Evolutionary conservation across 2,888 invertebrate species (phyloP), one percentile per base, ranked within the genome.

Genomic region (Clitarchus hookeri): DNA sequence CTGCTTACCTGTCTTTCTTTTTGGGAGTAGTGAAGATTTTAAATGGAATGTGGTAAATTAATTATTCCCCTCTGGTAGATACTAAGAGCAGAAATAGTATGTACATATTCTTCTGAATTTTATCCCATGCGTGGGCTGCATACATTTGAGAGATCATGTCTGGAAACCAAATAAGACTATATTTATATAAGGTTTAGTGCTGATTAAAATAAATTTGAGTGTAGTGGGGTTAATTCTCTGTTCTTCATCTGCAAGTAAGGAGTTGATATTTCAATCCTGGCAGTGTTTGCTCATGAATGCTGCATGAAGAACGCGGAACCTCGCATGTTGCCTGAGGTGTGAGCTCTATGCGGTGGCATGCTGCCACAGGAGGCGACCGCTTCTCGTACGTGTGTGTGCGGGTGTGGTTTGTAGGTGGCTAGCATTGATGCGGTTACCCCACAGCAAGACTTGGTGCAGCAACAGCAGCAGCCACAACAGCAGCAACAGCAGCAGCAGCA

Each of bases 391-490:
- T 65, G 65, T 65, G 65, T 65, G 65, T 65, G 65, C 65, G 65
- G 13, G 65, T 65, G 65, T 65, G 65, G 65, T 65, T 65, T 65
- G 65, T 65, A 65, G 65, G 65, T 65, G 65, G 65, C 65, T 65
- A 65, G 65, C 65, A 65, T 65, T 65, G 65, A 65, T 23, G n/a
- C 65, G 19, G n/a, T 23, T 19, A 23, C 65, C 16, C 65, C 65
- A 19, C 65, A 65, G 65, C 65, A 65, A 65, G 65, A 65, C 19
- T 65, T 65, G 48, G 88, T 89, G 27, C 89, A 44, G 87, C 87
- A 26, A 87, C 88, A 77, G 87, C 88, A 83, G 86, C 84, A 11
- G 87, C 88, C 80, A 86, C 84, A 11, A 23, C 65, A 65, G 16
- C 65, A 6, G 23, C 36, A 36, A 19, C 65, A 65, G 65, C 65